Conservation (phyloP, 2,113 vertebrate genomes). For the Pleuronectes platessa region DNA sequence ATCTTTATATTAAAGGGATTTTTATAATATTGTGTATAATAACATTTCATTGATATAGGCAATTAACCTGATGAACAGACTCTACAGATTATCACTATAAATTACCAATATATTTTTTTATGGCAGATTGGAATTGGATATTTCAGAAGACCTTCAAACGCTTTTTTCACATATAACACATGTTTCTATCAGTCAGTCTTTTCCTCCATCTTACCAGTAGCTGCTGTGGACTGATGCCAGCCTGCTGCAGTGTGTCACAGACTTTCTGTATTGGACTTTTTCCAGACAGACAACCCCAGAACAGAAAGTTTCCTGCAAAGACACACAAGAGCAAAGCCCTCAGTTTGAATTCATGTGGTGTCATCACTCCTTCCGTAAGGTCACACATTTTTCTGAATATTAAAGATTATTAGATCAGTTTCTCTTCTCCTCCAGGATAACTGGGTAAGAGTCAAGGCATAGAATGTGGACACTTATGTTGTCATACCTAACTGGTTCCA, state of each 20-base stretch:
- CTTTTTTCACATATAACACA: too few species aligned
- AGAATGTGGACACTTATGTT: not conserved
- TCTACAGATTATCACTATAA: too few species aligned
- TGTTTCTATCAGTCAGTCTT: too few species aligned
- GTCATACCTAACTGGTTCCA: conserved; percentile 79
- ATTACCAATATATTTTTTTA: too few species aligned
- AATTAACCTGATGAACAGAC: too few species aligned
- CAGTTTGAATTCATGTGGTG: not conserved
- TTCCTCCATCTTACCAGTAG: conserved; percentile 86
- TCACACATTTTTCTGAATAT: not conserved
- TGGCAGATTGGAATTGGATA: too few species aligned
- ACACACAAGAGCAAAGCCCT: conserved; percentile 25
- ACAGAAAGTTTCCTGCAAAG: conserved; percentile 90
- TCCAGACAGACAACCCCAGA: conserved; percentile 93
- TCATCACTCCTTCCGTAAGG: too few species aligned
- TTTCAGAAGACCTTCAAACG: too few species aligned
- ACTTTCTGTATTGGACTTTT: conserved; percentile 85
- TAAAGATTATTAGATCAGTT: not conserved
- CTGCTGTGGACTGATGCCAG: conserved; percentile 90
- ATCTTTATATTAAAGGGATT: too few species aligned
- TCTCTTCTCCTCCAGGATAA: not conserved
- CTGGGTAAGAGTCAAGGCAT: not conserved
- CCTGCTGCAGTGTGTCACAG: conserved; percentile 87
- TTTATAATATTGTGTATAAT: too few species aligned
- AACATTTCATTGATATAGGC: too few species aligned